A percentile compares a stretch with the other conserved stretches of the same genome.
These are phyloP conservation scores for Nematostella vectensis DNA, from an alignment of 92 coral and sea anemone genomes.

Conservation along the genomic window DNA sequence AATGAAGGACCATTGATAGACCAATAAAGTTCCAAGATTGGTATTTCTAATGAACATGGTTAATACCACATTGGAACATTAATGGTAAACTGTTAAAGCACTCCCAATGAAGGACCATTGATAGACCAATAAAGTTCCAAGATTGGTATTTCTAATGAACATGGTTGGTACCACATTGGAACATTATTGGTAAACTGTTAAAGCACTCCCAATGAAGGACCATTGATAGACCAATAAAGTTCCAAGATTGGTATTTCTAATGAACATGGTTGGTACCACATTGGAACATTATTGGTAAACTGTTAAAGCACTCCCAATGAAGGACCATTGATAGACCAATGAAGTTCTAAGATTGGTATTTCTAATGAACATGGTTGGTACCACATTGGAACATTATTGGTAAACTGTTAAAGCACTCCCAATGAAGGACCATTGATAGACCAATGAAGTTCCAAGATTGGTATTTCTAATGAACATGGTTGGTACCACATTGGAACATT, in stretches of 20 bases:
- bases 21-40: constrained; percentile 14
- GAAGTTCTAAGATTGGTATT: constrained; percentile 8
- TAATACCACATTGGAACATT: constrained; percentile 23
- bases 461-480: constrained; percentile 6
- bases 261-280: constrained; percentile 6
- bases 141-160: constrained; percentile 10
- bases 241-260: constrained; percentile 23
- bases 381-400: constrained; percentile 25
- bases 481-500: constrained; percentile 16
- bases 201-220: constrained; percentile 1
- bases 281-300: constrained; percentile 22
- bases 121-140: constrained; percentile 6
- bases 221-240: constrained; percentile 17
- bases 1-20: too few relatives aligned
- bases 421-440: too few relatives aligned
- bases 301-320: constrained; percentile 10
- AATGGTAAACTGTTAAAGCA: constrained; percentile 3
- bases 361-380: constrained; percentile 6
- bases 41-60: constrained; percentile 5
- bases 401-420: constrained; percentile 7
- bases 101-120: too few relatives aligned
- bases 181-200: constrained; percentile 1
- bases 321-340: constrained; percentile 21
- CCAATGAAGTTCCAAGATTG: constrained; percentile 26
- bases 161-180: constrained; percentile 1